Evolutionary conservation across 2,888 invertebrate species (phyloP).

Genomic region (Phyllotreta cruciferae): DNA sequence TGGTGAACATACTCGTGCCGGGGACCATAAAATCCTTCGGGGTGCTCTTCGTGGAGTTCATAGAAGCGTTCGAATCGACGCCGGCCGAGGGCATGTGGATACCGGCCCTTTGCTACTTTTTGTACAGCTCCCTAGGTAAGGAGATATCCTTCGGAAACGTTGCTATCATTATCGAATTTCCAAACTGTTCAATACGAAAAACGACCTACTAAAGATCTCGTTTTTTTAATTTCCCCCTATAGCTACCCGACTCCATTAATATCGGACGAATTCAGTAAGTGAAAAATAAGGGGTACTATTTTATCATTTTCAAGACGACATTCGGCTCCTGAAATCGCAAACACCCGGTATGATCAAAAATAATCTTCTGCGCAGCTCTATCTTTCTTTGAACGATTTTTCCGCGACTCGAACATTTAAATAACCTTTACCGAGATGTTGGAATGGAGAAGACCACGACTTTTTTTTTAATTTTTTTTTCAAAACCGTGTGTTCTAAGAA

Average conservation of each 20-base stretch:
- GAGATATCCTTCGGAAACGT: background rate
- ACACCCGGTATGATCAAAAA: slow-evolving; percentile 22
- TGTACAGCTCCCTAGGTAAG: slow-evolving; percentile 86
- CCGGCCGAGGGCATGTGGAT: slow-evolving; percentile 81
- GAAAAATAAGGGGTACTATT: slow-evolving; percentile 20
- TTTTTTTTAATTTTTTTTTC: too few species aligned
- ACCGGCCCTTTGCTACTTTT: slow-evolving; percentile 86
- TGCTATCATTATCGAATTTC: background rate
- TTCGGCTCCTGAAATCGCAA: slow-evolving; percentile 19
- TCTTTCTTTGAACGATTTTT: slow-evolving; percentile 4
- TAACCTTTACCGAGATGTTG: too few species aligned
- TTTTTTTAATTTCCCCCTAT: slow-evolving; percentile 23
- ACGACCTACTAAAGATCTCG: slow-evolving; percentile 14
- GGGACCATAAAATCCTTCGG: slow-evolving; percentile 90
- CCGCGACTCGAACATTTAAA: background rate
- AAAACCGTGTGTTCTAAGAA: too few species aligned
- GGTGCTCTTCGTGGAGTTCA: slow-evolving; percentile 82
- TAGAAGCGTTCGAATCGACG: slow-evolving; percentile 78
- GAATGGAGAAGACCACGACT: too few species aligned
- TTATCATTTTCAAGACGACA: slow-evolving; percentile 23
- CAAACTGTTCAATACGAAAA: slow-evolving; percentile 9
- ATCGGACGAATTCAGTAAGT: slow-evolving; percentile 22
- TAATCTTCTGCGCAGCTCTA: background rate
- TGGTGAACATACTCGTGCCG: slow-evolving; percentile 85
- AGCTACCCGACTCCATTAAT: slow-evolving; percentile 24